Evolutionary conservation across 2,797 vertebrate species (phyloP), one percentile per base, ranked within the genome.

Genomic region (Gadopsis bispinosus): DNA sequence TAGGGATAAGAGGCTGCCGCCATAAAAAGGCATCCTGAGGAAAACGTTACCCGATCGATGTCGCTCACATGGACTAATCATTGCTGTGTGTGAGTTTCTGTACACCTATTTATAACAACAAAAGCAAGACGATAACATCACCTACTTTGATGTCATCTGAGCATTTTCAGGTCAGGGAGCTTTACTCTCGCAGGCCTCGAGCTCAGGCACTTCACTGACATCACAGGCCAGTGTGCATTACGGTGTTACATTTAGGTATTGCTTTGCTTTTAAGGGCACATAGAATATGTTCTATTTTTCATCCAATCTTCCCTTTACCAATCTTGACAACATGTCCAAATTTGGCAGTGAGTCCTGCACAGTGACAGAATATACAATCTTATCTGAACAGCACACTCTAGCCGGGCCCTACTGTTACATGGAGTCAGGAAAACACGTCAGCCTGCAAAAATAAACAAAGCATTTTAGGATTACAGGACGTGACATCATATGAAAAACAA

Each of bases 401-500:
- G 56, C 77, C 74, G 39, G 64, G 41, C 75, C 75, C 82, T 80
- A 83, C 91, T 94, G 91, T 94, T 92, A 41, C 80, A 87, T 61
- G 65, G 67, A 88, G 70, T 76, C 73, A 60, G 87, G 80, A 89
- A 91, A 91, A 87, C 54, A 91, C 69, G 67, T 89, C 83, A 89
- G 59, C 59, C 72, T 73, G 79, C 82, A 88, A 81, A 94, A 92
- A 92, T 89, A 92, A 88, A 92, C 80, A 77, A 78, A 87, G 81
- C 83, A 59, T 89, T 92, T 90, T 78, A 88, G 87, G 83, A 90
- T 85, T 82, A 87, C 73, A 89, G 88, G 89, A 92, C 41, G 78
- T 93, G 73, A 92, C 86, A 86, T 90, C 85, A 92, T 59, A 58
- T 26, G 56, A 72, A 80, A 83, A 88, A 79, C 69, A 71, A 70